Percentiles rank a stretch among this genome's conserved stretches.
These are phyloP conservation scores for Globodera rostochiensis DNA, from an alignment of 1,140 invertebrate species.

Conservation along the genomic window DNA sequence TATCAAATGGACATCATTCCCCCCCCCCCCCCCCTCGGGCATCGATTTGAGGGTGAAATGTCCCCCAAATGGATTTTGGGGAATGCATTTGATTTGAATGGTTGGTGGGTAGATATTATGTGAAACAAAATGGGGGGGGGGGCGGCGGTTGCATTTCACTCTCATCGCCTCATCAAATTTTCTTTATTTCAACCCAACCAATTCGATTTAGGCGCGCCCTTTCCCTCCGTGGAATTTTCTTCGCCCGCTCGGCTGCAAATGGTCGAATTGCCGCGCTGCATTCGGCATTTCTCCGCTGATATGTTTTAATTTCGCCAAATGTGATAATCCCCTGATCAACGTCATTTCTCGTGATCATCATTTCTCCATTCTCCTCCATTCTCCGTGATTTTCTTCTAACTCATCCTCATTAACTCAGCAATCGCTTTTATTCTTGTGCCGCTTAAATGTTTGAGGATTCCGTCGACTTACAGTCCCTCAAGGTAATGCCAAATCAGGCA, in stretches of 20 bases:
- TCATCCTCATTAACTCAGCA: background rate
- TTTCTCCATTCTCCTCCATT: background rate
- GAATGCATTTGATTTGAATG: background rate
- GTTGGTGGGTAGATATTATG: background rate
- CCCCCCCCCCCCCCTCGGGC: too few species aligned
- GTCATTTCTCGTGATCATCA: background rate
- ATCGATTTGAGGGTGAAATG: background rate
- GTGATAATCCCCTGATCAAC: background rate
- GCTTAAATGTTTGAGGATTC: constrained; percentile 4
- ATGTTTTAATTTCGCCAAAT: background rate
- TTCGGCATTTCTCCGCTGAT: background rate
- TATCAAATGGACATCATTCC: background rate
- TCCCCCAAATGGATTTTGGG: background rate
- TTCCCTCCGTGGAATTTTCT: background rate
- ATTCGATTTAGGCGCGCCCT: background rate
- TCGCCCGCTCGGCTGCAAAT: background rate
- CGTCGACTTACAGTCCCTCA: constrained; percentile 10
- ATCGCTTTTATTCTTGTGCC: background rate
- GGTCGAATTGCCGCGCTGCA: too few species aligned
- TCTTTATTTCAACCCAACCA: background rate
- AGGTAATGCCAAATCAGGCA: background rate
- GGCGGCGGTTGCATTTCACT: background rate
- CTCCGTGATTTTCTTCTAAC: background rate
- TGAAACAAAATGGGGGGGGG: background rate
- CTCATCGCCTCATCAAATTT: background rate